Evolutionary conservation across 2,797 vertebrate species (phyloP).

Genomic region (Megalops cyprinoides): DNA sequence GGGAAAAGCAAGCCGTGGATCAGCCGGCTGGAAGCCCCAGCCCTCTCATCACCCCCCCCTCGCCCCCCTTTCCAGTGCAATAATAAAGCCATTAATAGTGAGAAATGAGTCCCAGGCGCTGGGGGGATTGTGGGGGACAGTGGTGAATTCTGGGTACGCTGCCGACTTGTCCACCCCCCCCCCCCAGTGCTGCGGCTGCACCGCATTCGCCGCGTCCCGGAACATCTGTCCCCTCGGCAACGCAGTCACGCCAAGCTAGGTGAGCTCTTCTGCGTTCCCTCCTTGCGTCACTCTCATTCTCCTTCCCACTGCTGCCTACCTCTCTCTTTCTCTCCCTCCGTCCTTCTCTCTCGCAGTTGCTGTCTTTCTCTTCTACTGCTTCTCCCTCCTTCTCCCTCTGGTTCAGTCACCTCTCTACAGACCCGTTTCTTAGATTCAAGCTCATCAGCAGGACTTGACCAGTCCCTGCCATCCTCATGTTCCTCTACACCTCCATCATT

Average conservation of each 20-base stretch:
- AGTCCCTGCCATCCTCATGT: no score
- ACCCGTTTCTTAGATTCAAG: no score
- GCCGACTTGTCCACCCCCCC: no score
- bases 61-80: slow-evolving; percentile 11
- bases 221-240: no score
- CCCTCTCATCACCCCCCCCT: neutral
- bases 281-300: neutral
- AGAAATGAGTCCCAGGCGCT: slow-evolving; percentile 9
- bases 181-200: neutral
- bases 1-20: slow-evolving; percentile 22
- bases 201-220: no score
- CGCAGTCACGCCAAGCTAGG: neutral
- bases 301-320: neutral
- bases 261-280: neutral
- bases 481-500: no score
- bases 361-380: neutral
- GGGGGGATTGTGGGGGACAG: neutral
- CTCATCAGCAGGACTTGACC: no score
- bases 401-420: neutral
- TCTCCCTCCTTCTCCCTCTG: neutral
- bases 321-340: neutral
- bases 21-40: neutral
- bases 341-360: neutral
- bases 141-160: neutral
- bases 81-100: slow-evolving; percentile 33